Evolutionary conservation across 2,888 invertebrate genomes (phyloP).

Genomic region (Heliconius sara): DNA sequence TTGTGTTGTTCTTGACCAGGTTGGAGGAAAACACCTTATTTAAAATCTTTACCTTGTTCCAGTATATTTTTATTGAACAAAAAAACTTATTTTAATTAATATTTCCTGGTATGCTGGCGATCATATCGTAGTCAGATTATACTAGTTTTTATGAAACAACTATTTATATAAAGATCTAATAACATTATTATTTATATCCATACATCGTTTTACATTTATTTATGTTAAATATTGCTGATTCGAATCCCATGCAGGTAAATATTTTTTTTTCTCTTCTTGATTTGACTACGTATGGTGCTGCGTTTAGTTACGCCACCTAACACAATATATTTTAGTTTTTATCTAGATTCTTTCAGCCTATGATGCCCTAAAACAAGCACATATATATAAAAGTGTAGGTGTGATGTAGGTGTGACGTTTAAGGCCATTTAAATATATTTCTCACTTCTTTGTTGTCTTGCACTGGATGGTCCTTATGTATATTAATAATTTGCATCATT

Average conservation of each 20-base stretch:
- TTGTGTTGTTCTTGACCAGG: no score
- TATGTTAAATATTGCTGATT: no score
- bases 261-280: no score
- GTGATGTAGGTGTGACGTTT: background rate
- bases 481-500: conserved; percentile 18
- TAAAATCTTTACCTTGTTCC: background rate
- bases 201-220: background rate
- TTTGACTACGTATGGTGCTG: no score
- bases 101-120: background rate
- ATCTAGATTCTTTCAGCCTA: no score
- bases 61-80: background rate
- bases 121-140: background rate
- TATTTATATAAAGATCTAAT: background rate
- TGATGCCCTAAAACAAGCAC: no score
- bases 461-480: background rate
- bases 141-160: background rate
- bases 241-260: no score
- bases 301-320: no score
- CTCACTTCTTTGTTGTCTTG: conserved; percentile 1
- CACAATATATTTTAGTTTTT: no score
- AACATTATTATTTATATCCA: background rate
- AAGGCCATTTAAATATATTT: conserved; percentile 6
- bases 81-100: background rate
- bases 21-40: background rate
- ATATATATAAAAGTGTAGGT: background rate